phyloP scores from a whole-genome alignment of 1,140 invertebrate species.

The Trigoniulus corallinus region DNA sequence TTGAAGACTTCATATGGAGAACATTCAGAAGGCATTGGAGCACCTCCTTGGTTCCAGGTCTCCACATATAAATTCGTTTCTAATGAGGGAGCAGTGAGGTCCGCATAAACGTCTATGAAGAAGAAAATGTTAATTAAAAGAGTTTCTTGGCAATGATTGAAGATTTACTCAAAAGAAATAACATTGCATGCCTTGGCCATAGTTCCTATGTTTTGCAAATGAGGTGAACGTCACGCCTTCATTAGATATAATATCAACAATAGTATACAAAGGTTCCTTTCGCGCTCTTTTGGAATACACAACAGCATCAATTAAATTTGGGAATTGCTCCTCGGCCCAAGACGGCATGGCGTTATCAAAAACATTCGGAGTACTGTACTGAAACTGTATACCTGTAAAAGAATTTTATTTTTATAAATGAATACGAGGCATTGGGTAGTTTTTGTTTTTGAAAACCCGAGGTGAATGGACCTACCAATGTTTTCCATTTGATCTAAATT shows the following conservation, averaged over 20 bases:
- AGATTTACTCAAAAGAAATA: too few relatives aligned
- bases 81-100: conserved; percentile 56
- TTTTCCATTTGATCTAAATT: conserved; percentile 41
- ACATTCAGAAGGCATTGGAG: conserved; percentile 50
- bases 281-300: conserved; percentile 39
- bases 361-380: conserved; percentile 55
- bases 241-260: conserved; percentile 36
- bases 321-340: conserved; percentile 30
- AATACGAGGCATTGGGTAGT: too few relatives aligned
- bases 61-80: conserved; percentile 55
- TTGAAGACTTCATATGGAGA: conserved; percentile 42
- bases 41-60: conserved; percentile 68
- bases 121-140: not conserved
- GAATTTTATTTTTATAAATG: not conserved
- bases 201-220: conserved; percentile 61
- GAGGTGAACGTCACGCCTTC: conserved; percentile 42
- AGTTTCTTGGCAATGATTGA: too few relatives aligned
- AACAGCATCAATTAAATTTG: conserved; percentile 33
- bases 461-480: conserved; percentile 44
- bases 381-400: conserved; percentile 36
- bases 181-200: conserved; percentile 29
- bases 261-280: conserved; percentile 41
- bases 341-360: conserved; percentile 40
- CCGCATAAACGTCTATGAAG: conserved; percentile 55
- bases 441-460: conserved; percentile 44